A percentile compares a stretch with the other conserved stretches of the same genome.
These are phyloP conservation scores for Caenorhabditis zanzibari DNA, from an alignment of 2,888 invertebrate species.

Conservation along the genomic window DNA sequence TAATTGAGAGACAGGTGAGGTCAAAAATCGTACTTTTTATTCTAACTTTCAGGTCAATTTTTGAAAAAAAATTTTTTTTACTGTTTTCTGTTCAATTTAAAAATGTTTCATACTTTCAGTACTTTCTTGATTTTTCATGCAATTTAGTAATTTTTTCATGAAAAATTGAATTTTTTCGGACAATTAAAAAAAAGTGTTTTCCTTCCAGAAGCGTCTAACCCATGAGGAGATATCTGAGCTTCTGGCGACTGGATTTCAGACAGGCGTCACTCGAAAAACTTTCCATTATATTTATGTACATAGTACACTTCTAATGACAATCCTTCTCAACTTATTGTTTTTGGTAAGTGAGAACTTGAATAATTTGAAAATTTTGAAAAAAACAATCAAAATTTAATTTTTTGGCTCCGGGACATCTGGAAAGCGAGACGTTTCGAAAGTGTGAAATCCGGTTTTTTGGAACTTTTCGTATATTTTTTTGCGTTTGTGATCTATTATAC, in stretches of 20 bases:
- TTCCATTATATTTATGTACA: neutral
- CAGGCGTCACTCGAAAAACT: neutral
- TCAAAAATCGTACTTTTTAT: neutral
- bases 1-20: constrained; percentile 1
- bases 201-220: constrained; percentile 10
- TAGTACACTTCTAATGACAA: neutral
- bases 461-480: no score
- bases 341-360: constrained; percentile 5
- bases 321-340: neutral
- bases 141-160: no score
- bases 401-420: no score
- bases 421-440: no score
- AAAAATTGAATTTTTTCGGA: no score
- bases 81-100: no score
- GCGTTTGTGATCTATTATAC: no score
- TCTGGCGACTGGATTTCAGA: neutral
- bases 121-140: no score
- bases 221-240: neutral
- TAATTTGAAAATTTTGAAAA: no score
- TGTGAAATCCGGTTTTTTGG: no score
- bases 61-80: neutral
- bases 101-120: no score
- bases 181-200: neutral
- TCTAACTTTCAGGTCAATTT: neutral
- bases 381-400: no score